These are phyloP conservation scores for Cyrtonyx montezumae DNA, from an alignment of 2,113 vertebrate species.

Conservation along the genomic window DNA sequence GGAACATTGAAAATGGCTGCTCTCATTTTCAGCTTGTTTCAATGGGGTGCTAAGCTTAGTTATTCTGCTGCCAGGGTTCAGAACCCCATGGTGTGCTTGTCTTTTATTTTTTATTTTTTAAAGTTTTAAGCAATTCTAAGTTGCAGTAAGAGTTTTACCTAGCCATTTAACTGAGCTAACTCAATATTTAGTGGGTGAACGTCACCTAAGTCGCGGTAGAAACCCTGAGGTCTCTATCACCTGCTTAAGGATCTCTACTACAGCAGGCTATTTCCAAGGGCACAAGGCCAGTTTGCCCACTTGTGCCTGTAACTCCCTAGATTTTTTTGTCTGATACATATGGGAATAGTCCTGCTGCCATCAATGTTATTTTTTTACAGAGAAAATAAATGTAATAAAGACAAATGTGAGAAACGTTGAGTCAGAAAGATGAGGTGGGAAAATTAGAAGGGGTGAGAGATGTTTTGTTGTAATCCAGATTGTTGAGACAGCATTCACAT, in stretches of 20 bases:
- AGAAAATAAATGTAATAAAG: no score
- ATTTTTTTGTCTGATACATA: not conserved
- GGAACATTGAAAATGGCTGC: slow-evolving; percentile 55
- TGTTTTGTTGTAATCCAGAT: not conserved
- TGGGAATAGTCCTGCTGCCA: not conserved
- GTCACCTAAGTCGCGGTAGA: not conserved
- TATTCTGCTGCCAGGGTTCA: slow-evolving; percentile 44
- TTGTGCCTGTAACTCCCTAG: not conserved
- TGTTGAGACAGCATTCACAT: not conserved
- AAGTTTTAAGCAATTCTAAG: not conserved
- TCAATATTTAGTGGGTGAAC: not conserved
- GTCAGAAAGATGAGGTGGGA: fast-evolving
- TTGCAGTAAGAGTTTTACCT: slow-evolving; percentile 1
- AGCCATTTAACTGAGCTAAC: not conserved
- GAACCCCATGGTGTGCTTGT: not conserved
- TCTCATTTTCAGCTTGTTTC: slow-evolving; percentile 49
- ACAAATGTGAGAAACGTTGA: not conserved
- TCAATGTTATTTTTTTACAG: not conserved
- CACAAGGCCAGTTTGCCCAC: not conserved
- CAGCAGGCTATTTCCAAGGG: not conserved
- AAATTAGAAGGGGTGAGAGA: not conserved
- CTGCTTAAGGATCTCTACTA: no score
- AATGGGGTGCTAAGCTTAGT: slow-evolving; percentile 34
- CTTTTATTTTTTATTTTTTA: not conserved
- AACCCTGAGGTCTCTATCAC: not conserved